A percentile compares a stretch with the other conserved stretches of the same genome.
phyloP scores from a whole-genome alignment of 2,888 invertebrate genomes.

The Drosophila nr. perissopoda region DNA sequence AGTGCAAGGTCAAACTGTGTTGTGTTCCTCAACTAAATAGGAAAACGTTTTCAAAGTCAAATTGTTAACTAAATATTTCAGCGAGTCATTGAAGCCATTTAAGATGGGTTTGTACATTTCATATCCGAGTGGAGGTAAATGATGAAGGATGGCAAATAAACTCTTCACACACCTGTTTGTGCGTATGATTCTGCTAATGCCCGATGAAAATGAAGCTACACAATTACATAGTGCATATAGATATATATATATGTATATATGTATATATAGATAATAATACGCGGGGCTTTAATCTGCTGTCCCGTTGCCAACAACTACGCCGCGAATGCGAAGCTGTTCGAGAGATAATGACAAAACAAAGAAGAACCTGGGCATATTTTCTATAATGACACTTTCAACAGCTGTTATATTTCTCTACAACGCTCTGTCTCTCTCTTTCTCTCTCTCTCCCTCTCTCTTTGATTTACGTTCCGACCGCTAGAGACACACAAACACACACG shows the following conservation, averaged over 20 bases:
- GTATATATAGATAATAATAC: not conserved
- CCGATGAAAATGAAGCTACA: conserved; percentile 10
- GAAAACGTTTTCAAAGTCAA: not conserved
- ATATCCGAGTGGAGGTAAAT: not conserved
- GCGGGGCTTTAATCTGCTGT: not conserved
- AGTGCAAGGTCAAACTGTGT: not conserved
- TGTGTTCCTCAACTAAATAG: not conserved
- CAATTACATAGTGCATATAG: not conserved
- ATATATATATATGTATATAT: not conserved
- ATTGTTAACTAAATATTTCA: not conserved
- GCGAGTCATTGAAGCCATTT: not conserved
- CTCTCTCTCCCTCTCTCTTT: not conserved
- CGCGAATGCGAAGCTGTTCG: conserved; percentile 1
- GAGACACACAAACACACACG: conserved; percentile 9
- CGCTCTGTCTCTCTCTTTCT: conserved; percentile 7
- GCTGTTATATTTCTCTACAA: conserved; percentile 72
- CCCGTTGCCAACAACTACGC: conserved; percentile 14
- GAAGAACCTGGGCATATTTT: conserved; percentile 57
- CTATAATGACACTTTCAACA: conserved; percentile 75
- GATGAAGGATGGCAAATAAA: not conserved
- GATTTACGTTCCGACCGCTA: conserved; percentile 9
- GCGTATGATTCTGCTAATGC: not conserved
- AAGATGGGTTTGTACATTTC: not conserved
- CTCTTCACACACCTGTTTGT: not conserved
- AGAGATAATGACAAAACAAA: conserved; percentile 18